A percentile compares a stretch with the other conserved stretches of the same genome.
These are phyloP conservation scores for Heterodera filipjevi DNA, from an alignment of 2,888 invertebrate genomes.

Conservation along the genomic window DNA sequence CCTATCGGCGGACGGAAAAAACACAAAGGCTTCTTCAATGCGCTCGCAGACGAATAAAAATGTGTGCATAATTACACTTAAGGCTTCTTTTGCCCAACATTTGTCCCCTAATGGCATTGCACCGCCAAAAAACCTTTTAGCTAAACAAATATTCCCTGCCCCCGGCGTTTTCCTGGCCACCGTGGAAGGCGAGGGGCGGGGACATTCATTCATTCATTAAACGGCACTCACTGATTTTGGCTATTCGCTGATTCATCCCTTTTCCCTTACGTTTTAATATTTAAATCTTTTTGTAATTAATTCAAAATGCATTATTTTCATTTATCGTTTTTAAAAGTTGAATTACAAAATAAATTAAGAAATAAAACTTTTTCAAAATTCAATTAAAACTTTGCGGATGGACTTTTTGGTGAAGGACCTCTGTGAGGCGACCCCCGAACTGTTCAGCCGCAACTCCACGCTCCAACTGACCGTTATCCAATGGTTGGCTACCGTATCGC, in stretches of 20 bases:
- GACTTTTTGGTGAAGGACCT: slow-evolving; percentile 20
- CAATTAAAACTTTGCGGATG: neutral
- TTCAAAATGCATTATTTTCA: neutral
- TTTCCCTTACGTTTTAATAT: neutral
- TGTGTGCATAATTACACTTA: slow-evolving; percentile 7
- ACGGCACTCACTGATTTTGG: neutral
- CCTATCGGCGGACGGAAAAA: neutral
- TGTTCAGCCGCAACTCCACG: slow-evolving; percentile 41
- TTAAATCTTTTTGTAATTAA: neutral
- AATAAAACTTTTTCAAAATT: too few species aligned
- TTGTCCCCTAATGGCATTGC: neutral
- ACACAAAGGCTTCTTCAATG: neutral
- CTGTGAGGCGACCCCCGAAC: slow-evolving; percentile 48
- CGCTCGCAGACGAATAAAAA: neutral
- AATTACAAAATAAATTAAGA: too few species aligned
- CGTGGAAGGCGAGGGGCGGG: neutral
- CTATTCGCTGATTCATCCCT: neutral
- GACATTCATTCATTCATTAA: neutral
- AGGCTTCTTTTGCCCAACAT: neutral
- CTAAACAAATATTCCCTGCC: neutral
- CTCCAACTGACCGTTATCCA: slow-evolving; percentile 29
- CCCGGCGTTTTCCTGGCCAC: neutral
- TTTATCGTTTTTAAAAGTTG: neutral
- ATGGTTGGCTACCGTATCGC: slow-evolving; percentile 30
- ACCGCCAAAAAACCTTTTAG: neutral